Conservation (phyloP, 2,797 vertebrate genomes). For the Microctenopoma stevenorrisi region DNA sequence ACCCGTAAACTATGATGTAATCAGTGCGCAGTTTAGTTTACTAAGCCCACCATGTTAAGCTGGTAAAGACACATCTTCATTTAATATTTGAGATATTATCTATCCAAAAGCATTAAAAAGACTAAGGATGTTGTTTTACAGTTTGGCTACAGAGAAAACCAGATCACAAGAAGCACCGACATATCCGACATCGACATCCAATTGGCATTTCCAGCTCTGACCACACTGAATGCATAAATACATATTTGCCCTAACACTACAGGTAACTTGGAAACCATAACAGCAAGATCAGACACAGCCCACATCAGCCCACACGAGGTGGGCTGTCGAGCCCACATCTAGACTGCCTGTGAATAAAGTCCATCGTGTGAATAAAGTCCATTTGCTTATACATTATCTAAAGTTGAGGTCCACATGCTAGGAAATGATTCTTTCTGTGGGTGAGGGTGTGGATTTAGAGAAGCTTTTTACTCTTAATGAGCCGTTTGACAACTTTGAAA, state of each 20-base stretch:
- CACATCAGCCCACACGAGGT: not conserved
- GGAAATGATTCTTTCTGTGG: not conserved
- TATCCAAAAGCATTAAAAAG: not conserved
- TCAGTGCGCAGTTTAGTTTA: no score
- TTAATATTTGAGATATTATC: not conserved
- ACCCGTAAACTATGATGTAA: no score
- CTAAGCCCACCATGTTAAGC: not conserved
- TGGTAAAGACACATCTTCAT: not conserved
- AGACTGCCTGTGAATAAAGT: constrained; percentile 8
- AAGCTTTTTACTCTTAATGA: constrained; percentile 47
- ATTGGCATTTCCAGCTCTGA: constrained; percentile 31
- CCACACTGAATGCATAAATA: constrained; percentile 37
- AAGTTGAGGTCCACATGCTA: not conserved
- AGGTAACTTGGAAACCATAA: constrained; percentile 59
- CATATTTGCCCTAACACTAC: constrained; percentile 45
- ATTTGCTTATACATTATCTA: constrained; percentile 20
- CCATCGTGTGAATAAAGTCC: not conserved
- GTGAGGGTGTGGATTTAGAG: constrained; percentile 47
- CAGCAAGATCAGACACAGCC: constrained; percentile 53
- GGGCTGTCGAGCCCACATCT: constrained; percentile 29
- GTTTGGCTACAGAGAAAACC: constrained; percentile 4
- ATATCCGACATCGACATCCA: constrained; percentile 20
- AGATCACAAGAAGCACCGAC: not conserved
- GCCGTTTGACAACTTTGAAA: constrained; percentile 46
- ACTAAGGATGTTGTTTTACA: not conserved